These are phyloP conservation scores for Chrysaora quinquecirrha DNA, from an alignment of 30 jellyfish, hydroid and myxozoan genomes.

Conservation along the genomic window DNA sequence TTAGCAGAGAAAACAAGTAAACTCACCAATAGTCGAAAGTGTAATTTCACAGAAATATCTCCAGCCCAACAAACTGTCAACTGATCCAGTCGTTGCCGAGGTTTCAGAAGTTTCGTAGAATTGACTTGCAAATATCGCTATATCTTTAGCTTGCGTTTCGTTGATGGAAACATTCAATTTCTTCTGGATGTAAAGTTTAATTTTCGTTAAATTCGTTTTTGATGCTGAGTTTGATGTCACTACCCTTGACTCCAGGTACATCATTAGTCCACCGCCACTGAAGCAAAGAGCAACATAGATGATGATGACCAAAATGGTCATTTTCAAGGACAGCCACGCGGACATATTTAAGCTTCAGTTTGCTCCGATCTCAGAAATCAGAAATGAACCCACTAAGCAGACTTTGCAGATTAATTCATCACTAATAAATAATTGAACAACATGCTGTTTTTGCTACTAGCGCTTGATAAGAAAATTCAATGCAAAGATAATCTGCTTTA, in stretches of 20 bases:
- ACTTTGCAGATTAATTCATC: no score
- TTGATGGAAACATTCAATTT: not conserved
- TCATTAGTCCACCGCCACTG: not conserved
- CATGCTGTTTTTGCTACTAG: no score
- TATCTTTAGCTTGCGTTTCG: not conserved
- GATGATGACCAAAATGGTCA: not conserved
- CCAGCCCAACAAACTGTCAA: not conserved
- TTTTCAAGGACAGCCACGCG: not conserved
- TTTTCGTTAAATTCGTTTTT: not conserved
- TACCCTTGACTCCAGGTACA: not conserved
- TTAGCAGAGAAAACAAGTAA: no score
- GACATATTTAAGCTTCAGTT: no score
- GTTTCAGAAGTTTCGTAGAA: not conserved
- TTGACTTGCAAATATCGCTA: not conserved
- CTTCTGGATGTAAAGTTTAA: not conserved
- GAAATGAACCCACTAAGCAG: no score
- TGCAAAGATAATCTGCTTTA: no score
- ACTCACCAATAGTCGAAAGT: not conserved
- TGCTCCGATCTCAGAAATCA: no score
- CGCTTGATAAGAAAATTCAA: no score
- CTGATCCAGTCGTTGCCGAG: not conserved
- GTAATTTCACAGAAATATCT: constrained; percentile 2
- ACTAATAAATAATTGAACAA: no score
- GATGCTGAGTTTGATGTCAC: not conserved
- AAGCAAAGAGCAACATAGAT: not conserved